Percentiles rank a stretch among this genome's conserved stretches.
Conservation (phyloP, 2,888 invertebrate species). For the Cephus nigrinus region DNA sequence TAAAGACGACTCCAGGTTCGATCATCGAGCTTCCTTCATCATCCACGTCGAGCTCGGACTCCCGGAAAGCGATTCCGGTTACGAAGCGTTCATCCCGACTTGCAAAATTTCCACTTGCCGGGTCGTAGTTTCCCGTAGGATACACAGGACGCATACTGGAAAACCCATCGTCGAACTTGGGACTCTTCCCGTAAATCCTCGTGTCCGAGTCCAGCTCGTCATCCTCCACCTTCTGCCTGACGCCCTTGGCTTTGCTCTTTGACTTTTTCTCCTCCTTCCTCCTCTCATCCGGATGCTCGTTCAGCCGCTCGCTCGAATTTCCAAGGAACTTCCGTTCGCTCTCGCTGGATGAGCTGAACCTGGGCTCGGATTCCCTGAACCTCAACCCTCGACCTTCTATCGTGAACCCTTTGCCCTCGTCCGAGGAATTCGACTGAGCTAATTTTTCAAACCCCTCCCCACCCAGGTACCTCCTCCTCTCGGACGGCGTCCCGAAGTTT, state of each 20-base stretch:
- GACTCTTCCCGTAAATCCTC: constrained; percentile 61
- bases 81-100: constrained; percentile 28
- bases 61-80: constrained; percentile 23
- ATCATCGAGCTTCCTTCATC: constrained; percentile 33
- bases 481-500: constrained; percentile 29
- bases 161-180: constrained; percentile 60
- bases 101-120: constrained; percentile 26
- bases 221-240: constrained; percentile 53
- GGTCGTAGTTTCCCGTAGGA: constrained; percentile 17
- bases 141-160: background rate
- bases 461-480: constrained; percentile 27
- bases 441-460: constrained; percentile 38
- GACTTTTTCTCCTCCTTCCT: constrained; percentile 33
- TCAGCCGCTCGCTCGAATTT: constrained; percentile 51
- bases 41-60: constrained; percentile 18
- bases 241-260: constrained; percentile 50
- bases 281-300: constrained; percentile 36
- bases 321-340: constrained; percentile 52
- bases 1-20: constrained; percentile 53
- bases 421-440: constrained; percentile 51
- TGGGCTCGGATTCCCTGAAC: constrained; percentile 36
- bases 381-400: constrained; percentile 40
- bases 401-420: constrained; percentile 49
- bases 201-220: constrained; percentile 57
- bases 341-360: constrained; percentile 55